Percentiles rank a stretch among this genome's conserved stretches.
phyloP scores from a whole-genome alignment of 64 coral and sea anemone species.

The Stichodactyla mertensii region DNA sequence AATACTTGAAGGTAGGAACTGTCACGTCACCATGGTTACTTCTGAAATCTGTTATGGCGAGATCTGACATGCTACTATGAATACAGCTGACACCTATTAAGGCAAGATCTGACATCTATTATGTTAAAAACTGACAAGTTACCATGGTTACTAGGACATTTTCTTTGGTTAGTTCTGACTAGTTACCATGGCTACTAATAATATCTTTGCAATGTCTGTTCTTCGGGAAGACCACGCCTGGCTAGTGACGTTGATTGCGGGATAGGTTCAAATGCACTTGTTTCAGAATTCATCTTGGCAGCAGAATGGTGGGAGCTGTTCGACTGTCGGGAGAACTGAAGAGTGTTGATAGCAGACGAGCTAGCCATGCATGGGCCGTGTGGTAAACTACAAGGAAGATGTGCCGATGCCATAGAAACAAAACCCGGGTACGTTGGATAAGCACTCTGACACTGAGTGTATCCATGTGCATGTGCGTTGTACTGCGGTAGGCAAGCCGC shows the following conservation, averaged over 20 bases:
- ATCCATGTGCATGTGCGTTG: conserved; percentile 36
- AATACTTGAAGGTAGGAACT: too few relatives aligned
- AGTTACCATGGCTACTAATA: background rate
- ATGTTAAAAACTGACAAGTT: background rate
- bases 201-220: conserved; percentile 9
- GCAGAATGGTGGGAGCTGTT: background rate
- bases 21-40: too few relatives aligned
- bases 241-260: conserved; percentile 20
- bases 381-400: conserved; percentile 12
- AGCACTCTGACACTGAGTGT: conserved; percentile 30
- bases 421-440: conserved; percentile 73
- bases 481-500: conserved; percentile 46
- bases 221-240: background rate
- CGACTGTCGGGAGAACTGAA: background rate
- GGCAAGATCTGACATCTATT: too few relatives aligned
- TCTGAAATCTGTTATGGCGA: too few relatives aligned
- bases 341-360: background rate
- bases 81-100: too few relatives aligned
- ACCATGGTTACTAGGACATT: background rate
- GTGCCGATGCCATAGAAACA: conserved; percentile 34
- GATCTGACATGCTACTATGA: too few relatives aligned
- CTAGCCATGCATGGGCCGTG: background rate
- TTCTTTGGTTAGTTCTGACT: background rate
- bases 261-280: conserved; percentile 76
- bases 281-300: conserved; percentile 49